phyloP scores from a whole-genome alignment of 2,797 vertebrate species.

The Sebastolobus alascanus region DNA sequence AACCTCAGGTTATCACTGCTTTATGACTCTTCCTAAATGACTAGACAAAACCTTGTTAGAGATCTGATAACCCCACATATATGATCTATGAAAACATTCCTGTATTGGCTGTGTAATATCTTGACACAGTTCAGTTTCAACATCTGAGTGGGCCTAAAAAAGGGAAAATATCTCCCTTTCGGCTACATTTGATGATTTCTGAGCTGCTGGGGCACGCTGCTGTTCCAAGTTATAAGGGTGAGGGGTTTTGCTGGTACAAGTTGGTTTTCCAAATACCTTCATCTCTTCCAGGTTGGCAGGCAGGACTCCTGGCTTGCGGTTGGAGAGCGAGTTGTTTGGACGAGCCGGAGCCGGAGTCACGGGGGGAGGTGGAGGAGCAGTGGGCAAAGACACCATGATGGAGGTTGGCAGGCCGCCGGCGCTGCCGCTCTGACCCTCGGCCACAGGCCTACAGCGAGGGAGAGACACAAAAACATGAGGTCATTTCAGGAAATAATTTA shows the following conservation, averaged over 20 bases:
- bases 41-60: neutral
- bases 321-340: slow-evolving; percentile 81
- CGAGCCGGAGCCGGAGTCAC: slow-evolving; percentile 68
- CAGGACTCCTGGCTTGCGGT: slow-evolving; percentile 91
- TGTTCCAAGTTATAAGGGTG: neutral
- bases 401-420: slow-evolving; percentile 82
- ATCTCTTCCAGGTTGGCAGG: slow-evolving; percentile 96
- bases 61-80: neutral
- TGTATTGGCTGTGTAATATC: neutral
- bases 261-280: slow-evolving; percentile 87
- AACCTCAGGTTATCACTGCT: neutral
- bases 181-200: neutral
- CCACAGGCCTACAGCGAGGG: slow-evolving; percentile 84
- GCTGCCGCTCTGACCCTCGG: slow-evolving; percentile 87
- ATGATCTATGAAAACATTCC: neutral
- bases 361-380: slow-evolving; percentile 67
- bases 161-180: neutral
- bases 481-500: slow-evolving; percentile 1
- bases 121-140: neutral
- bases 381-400: slow-evolving; percentile 84
- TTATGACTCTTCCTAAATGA: neutral
- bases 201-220: neutral
- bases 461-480: slow-evolving; percentile 13
- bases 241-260: neutral
- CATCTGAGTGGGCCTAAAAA: slow-evolving; percentile 3